These are phyloP conservation scores for Mellilla xanthometata DNA, from an alignment of 2,888 invertebrate species.

Conservation along the genomic window DNA sequence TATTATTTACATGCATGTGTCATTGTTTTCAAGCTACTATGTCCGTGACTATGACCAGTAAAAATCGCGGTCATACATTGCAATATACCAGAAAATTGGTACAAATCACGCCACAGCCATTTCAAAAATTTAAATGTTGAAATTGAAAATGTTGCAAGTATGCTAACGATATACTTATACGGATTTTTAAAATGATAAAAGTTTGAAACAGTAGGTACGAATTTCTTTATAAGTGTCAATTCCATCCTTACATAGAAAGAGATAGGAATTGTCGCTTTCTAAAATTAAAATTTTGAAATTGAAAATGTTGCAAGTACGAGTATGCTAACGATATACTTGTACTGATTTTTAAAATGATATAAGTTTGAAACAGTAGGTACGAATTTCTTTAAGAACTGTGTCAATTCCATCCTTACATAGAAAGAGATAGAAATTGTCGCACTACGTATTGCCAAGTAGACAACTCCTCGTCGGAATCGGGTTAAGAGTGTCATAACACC, in stretches of 20 bases:
- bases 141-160: slow-evolving; percentile 8
- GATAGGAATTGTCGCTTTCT: slow-evolving; percentile 7
- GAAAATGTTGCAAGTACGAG: not conserved
- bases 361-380: not conserved
- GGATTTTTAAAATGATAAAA: not conserved
- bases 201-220: not conserved
- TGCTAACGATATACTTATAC: not conserved
- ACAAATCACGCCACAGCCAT: slow-evolving; percentile 33
- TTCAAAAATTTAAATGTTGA: slow-evolving; percentile 22
- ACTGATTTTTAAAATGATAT: not conserved
- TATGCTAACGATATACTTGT: not conserved
- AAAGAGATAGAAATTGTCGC: not conserved
- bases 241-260: no score
- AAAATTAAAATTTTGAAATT: slow-evolving; percentile 25
- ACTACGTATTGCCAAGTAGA: slow-evolving; percentile 39
- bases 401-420: no score
- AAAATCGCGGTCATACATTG: slow-evolving; percentile 39
- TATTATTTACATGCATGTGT: no score
- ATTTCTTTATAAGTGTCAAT: no score
- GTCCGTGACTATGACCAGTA: slow-evolving; percentile 42
- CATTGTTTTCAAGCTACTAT: not conserved
- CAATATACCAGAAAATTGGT: slow-evolving; percentile 38
- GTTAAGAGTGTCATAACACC: slow-evolving; percentile 60
- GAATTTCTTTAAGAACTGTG: no score
- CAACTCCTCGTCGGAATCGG: slow-evolving; percentile 42